Conservation (phyloP, 2,888 invertebrate species). For the Epinotia demarniana region DNA sequence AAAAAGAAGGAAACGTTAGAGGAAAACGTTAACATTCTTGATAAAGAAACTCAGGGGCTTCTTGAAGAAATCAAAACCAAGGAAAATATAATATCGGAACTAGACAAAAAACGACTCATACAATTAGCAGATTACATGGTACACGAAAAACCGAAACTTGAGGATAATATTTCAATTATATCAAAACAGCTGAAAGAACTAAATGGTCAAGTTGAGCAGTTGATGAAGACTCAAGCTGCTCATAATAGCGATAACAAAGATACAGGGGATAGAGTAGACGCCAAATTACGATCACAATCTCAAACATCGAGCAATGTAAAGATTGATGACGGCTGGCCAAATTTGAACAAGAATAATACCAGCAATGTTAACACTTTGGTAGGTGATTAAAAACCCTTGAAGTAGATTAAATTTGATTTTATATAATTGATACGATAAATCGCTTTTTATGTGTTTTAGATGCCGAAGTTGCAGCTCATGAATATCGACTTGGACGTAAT, state of each 20-base stretch:
- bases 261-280: constrained; percentile 17
- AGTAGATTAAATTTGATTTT: neutral
- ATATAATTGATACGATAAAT: neutral
- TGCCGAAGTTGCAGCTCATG: constrained; percentile 65
- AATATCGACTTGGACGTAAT: constrained; percentile 64
- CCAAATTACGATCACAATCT: constrained; percentile 17
- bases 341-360: constrained; percentile 47
- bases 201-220: constrained; percentile 52
- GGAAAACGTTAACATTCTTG: constrained; percentile 55
- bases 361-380: constrained; percentile 48
- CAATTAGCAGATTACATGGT: constrained; percentile 66
- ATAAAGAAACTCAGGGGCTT: constrained; percentile 56
- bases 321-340: constrained; percentile 52
- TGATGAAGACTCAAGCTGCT: constrained; percentile 41
- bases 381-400: constrained; percentile 22
- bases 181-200: constrained; percentile 53
- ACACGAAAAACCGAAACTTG: constrained; percentile 58
- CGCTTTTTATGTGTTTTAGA: constrained; percentile 57
- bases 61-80: constrained; percentile 57
- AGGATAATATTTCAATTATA: constrained; percentile 57
- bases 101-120: constrained; percentile 61
- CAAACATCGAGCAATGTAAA: constrained; percentile 44
- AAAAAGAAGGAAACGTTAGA: constrained; percentile 55
- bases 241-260: constrained; percentile 1
- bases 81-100: constrained; percentile 50